These are phyloP conservation scores for Alviniconcha strummeri DNA, from an alignment of 2,888 invertebrate genomes.

Conservation along the genomic window DNA sequence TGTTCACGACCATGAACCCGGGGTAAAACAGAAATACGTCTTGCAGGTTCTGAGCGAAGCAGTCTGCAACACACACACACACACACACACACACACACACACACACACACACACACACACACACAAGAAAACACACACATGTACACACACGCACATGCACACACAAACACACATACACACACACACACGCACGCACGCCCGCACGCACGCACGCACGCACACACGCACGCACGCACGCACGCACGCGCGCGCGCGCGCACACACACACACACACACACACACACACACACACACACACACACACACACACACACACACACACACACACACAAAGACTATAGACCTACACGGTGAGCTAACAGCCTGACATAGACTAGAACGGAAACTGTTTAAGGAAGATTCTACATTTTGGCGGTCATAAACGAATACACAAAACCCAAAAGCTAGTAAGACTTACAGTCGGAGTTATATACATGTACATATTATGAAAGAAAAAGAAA, in stretches of 20 bases:
- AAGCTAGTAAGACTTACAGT: too few relatives aligned
- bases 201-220: background rate
- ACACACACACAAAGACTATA: background rate
- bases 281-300: background rate
- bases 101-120: too few relatives aligned
- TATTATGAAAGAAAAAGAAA: background rate
- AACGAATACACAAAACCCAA: too few relatives aligned
- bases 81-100: too few relatives aligned
- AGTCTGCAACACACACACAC: too few relatives aligned
- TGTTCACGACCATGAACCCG: too few relatives aligned
- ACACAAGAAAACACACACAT: too few relatives aligned
- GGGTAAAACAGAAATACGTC: too few relatives aligned
- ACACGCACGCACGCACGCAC: background rate
- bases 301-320: background rate
- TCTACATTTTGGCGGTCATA: background rate
- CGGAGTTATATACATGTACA: background rate
- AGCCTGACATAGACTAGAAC: background rate
- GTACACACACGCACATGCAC: too few relatives aligned
- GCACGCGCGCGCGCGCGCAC: background rate
- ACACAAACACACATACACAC: too few relatives aligned
- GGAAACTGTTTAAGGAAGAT: background rate
- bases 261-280: background rate
- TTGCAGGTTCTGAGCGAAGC: too few relatives aligned
- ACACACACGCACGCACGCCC: background rate
- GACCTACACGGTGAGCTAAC: too few relatives aligned